phyloP scores from a whole-genome alignment of 2,113 vertebrate species.

The Epinephelus fuscoguttatus region DNA sequence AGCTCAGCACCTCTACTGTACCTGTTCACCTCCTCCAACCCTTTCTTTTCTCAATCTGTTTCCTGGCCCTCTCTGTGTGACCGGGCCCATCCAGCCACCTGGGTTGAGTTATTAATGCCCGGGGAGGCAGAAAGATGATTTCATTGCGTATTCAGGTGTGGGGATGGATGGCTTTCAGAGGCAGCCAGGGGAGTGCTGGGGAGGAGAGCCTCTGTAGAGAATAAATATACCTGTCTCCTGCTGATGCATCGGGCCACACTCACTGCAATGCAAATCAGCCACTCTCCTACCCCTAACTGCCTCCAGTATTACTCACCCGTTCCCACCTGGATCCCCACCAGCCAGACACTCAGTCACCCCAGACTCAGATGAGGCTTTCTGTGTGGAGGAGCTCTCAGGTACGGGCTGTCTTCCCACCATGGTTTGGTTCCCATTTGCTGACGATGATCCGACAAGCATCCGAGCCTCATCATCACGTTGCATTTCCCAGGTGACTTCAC shows the following conservation, averaged over 20 bases:
- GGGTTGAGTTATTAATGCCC: slow-evolving; percentile 82
- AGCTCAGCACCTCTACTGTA: slow-evolving; percentile 37
- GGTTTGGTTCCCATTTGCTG: slow-evolving; percentile 45
- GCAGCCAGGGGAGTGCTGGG: slow-evolving; percentile 73
- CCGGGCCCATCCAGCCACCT: slow-evolving; percentile 66
- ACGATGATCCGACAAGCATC: slow-evolving; percentile 40
- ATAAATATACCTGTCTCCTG: slow-evolving; percentile 83
- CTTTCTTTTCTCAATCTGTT: slow-evolving; percentile 65
- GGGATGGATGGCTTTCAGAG: slow-evolving; percentile 81
- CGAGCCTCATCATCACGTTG: slow-evolving; percentile 13
- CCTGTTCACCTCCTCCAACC: slow-evolving; percentile 48
- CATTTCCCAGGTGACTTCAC: slow-evolving; percentile 58
- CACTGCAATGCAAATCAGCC: slow-evolving; percentile 80
- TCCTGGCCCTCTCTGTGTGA: slow-evolving; percentile 55
- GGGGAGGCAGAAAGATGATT: slow-evolving; percentile 79
- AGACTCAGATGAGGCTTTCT: slow-evolving; percentile 45
- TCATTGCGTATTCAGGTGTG: slow-evolving; percentile 84
- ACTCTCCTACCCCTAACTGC: slow-evolving; percentile 62
- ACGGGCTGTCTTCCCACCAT: slow-evolving; percentile 11
- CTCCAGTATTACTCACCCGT: slow-evolving; percentile 69
- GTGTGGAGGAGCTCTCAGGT: slow-evolving; percentile 39
- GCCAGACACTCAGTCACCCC: slow-evolving; percentile 46
- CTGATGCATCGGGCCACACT: slow-evolving; percentile 80
- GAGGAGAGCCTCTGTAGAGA: slow-evolving; percentile 78
- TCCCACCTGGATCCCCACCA: slow-evolving; percentile 71